Conservation (phyloP, 2,888 invertebrate genomes). For the Steinernema hermaphroditum region DNA sequence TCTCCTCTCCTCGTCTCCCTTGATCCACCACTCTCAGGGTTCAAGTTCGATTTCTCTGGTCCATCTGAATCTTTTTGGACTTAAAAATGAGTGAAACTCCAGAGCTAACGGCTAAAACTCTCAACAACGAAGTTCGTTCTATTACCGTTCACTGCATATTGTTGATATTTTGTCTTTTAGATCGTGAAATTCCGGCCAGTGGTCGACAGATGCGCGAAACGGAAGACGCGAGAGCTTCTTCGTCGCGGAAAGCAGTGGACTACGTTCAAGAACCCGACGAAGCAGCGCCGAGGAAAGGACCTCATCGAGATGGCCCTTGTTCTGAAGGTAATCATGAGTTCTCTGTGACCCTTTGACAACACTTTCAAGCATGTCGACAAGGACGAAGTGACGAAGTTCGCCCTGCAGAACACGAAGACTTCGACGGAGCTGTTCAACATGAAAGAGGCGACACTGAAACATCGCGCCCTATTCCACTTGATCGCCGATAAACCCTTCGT, state of each 20-base stretch:
- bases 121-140: conserved; percentile 8
- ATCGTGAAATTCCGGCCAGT: conserved; percentile 10
- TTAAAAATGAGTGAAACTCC: background rate
- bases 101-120: background rate
- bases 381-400: conserved; percentile 37
- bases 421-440: conserved; percentile 16
- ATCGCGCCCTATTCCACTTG: conserved; percentile 34
- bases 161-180: background rate
- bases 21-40: too few relatives aligned
- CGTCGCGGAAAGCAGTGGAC: conserved; percentile 1
- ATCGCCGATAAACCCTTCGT: conserved; percentile 18
- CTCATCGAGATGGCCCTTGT: conserved; percentile 1
- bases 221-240: background rate
- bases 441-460: conserved; percentile 22
- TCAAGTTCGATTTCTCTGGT: background rate
- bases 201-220: background rate
- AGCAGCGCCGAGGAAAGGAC: conserved; percentile 15
- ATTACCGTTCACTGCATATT: too few relatives aligned
- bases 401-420: conserved; percentile 34
- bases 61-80: too few relatives aligned
- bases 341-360: too few relatives aligned
- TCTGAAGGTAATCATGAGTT: background rate
- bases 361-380: conserved; percentile 31
- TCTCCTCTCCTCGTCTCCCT: too few relatives aligned
- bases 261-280: background rate